Conservation (phyloP, 2,888 invertebrate species). For the Amaurobius ferox region DNA sequence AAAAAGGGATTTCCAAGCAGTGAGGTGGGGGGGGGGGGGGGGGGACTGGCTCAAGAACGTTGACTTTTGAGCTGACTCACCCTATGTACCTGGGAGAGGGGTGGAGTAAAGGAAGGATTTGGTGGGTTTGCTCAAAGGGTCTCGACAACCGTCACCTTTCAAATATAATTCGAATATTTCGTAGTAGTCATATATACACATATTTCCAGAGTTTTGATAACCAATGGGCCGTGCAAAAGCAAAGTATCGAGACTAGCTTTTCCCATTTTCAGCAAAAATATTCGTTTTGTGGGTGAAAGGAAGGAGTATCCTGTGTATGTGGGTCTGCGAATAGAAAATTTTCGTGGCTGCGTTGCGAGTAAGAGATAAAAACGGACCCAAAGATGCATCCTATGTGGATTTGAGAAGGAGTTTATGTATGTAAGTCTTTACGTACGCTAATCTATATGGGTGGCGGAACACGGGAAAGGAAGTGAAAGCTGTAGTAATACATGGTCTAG, state of each 20-base stretch:
- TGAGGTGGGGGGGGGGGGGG: conserved; percentile 13
- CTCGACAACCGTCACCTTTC: background rate
- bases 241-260: background rate
- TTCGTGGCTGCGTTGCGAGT: background rate
- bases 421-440: too few species aligned
- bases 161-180: conserved; percentile 54
- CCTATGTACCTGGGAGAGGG: conserved; percentile 37
- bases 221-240: background rate
- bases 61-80: conserved; percentile 67
- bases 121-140: conserved; percentile 53
- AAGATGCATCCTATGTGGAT: too few species aligned
- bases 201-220: conserved; percentile 8
- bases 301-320: too few species aligned
- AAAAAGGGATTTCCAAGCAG: conserved; percentile 63
- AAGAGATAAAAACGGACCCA: too few species aligned
- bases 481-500: too few species aligned
- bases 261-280: background rate
- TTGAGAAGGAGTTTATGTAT: too few species aligned
- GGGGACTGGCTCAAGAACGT: conserved; percentile 36
- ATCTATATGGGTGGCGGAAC: too few species aligned
- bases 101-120: conserved; percentile 15
- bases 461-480: too few species aligned
- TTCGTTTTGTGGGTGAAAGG: background rate
- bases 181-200: background rate
- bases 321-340: background rate